Percentiles rank a stretch among this genome's conserved stretches.
Conservation (phyloP, 2,113 vertebrate genomes). For the Nycticryphes semicollaris region DNA sequence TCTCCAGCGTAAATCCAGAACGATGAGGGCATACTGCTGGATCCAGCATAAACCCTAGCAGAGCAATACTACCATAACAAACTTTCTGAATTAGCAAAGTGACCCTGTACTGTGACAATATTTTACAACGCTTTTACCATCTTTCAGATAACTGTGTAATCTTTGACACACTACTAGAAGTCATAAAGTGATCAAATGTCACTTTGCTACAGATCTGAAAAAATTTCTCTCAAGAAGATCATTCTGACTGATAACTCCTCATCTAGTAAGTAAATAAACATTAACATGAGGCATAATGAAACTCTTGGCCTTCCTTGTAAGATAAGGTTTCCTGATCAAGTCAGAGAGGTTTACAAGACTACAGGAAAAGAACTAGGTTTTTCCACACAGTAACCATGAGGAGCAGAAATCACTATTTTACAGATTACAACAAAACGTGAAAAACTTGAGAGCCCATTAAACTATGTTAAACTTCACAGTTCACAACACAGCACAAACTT, state of each 20-base stretch:
- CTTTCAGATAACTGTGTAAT: background rate
- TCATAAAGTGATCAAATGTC: background rate
- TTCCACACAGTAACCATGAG: background rate
- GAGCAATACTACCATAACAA: background rate
- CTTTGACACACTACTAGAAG: background rate
- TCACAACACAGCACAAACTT: background rate
- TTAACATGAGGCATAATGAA: background rate
- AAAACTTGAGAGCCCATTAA: background rate
- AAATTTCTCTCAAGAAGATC: background rate
- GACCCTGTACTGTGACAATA: background rate
- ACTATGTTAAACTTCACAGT: background rate
- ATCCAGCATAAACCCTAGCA: background rate
- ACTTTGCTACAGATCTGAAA: background rate
- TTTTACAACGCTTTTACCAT: background rate
- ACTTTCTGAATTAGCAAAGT: background rate
- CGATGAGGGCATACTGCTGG: background rate
- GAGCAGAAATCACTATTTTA: background rate
- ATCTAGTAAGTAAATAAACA: background rate
- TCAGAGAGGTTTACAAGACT: background rate
- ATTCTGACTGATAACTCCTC: background rate
- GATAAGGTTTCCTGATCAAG: background rate
- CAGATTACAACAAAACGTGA: background rate
- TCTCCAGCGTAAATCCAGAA: background rate
- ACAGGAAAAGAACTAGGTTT: background rate
- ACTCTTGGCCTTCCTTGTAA: background rate